phyloP scores from a whole-genome alignment of 2,797 vertebrate genomes.

The Aselliscus stoliczkanus region DNA sequence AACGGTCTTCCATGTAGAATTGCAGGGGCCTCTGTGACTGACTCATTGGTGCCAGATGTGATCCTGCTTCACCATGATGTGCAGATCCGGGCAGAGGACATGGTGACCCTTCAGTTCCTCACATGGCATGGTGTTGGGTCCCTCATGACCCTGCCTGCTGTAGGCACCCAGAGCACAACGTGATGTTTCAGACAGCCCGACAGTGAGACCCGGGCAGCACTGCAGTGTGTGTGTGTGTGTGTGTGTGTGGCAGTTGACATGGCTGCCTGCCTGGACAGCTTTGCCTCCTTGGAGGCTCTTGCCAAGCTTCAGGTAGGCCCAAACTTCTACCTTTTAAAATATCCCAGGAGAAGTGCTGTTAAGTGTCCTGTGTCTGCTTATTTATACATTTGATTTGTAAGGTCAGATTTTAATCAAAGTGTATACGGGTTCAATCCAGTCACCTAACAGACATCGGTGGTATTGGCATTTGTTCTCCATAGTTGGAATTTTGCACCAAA shows the following conservation, averaged over 20 bases:
- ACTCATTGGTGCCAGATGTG: neutral
- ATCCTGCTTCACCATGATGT: neutral
- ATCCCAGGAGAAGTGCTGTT: neutral
- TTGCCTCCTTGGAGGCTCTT: neutral
- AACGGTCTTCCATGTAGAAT: neutral
- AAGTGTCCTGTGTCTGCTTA: neutral
- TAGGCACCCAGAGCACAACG: neutral
- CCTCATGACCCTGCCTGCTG: neutral
- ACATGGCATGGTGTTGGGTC: neutral
- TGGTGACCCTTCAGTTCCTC: neutral
- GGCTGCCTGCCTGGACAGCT: neutral
- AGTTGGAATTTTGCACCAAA: neutral
- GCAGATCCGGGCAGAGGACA: neutral
- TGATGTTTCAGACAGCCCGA: neutral
- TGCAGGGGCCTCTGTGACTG: neutral
- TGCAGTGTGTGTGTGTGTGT: neutral
- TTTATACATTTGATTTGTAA: neutral
- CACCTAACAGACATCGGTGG: neutral
- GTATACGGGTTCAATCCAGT: neutral
- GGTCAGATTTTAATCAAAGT: neutral
- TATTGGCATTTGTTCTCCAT: rapidly evolving
- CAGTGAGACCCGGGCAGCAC: rapidly evolving
- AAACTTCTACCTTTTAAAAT: neutral
- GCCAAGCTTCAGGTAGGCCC: neutral
- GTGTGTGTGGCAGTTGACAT: too few species aligned